Evolutionary conservation across 1,140 invertebrate genomes (phyloP), one percentile per base, ranked within the genome.

Genomic region (Sinella curviseta): DNA sequence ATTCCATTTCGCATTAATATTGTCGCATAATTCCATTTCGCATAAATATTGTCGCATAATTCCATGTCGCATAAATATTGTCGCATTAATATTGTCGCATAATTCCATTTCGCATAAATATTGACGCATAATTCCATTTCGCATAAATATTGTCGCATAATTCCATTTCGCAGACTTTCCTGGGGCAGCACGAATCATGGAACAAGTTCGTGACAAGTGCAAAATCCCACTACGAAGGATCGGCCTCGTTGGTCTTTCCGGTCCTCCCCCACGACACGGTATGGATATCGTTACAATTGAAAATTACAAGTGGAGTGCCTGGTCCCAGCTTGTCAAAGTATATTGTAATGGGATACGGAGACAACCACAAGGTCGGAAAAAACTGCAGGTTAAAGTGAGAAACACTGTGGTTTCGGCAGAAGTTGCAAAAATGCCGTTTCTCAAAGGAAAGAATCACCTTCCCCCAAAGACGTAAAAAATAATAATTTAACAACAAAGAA

Each of bases 271-370:
- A 1, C 55, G 86, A 48, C 78, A 80, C 34, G 83, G 85, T 34
- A 84, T 82, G 74, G 39, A 76, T 0, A 83, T 85, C 28, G 34
- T 78, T 17, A 34, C 60, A 1, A 76, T 81, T 57, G 80, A 81
- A n/a, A 79, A 89, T 99, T 0, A 99, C 97, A 17, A 97, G 95
- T 84, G 98, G 98, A 30, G 97, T 95, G 85, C 97, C 97, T 0
- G 96, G 96, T 78, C 98, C 98, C 0, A 93, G 92, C 67, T 87
- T 98, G 0, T 93, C 93, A 0, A 91, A 88, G 48, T 98, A 97
- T 81, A 92, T 99, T 48, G 94, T 95, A 4, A 99, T 99, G 95
- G 98, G 94, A 3, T 99, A 99, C 85, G 77, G 77, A 20, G 70
- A 34, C 17, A 36, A 74, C 39, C 70, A 34, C 16, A 90, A 90